Base-by-base conservation (phyloP, 1,140 invertebrate species). In the Gryllus bimaculatus region DNA sequence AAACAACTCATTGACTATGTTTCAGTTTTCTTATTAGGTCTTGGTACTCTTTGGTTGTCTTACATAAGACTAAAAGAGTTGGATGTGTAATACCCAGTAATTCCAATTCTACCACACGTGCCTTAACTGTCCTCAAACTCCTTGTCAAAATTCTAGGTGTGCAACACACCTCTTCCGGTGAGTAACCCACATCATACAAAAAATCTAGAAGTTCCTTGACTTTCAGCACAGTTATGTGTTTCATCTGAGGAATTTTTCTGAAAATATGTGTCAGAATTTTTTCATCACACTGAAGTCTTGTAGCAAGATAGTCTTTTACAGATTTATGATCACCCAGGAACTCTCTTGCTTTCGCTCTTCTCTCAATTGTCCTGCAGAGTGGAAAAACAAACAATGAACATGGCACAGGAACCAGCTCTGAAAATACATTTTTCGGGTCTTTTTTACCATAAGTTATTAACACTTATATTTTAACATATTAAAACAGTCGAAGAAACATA, bases 171-270 rank as follows among this genome's bases (percentile, higher is more conserved):
- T 89, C 86, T 48, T 83, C 81, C 8, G 85, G 83, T 6, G 84
- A 83, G 80, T 87, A 89, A 15, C 87, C 85, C 76, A 86, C 84
- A 49, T 83, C 84, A 78, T 84, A 84, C 6, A 90, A 81, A 76
- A 88, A 89, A 82, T 89, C 87, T 8, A 90, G 83, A 15, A 88
- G 85, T 81, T 88, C 86, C 78, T 88, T 83, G 78, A 88, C 84
- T 83, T 88, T 89, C 8, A 84, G 85, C 15, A 88, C 85, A 73
- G 85, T 85, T 21, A 88, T 87, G 47, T 83, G 84, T 79, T 85
- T 82, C 75, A 89, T 82, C 8, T 85, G 84, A 8, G 87, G 88
- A 80, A 88, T 84, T 80, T 83, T 87, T 26, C 81, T 80, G 81
- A 87, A 85, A 77, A 89, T 83, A 20, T 79, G 82, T 75, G 85